Evolutionary conservation across 2,888 invertebrate species (phyloP), one percentile per base, ranked within the genome.

Genomic region (Blera fallax): DNA sequence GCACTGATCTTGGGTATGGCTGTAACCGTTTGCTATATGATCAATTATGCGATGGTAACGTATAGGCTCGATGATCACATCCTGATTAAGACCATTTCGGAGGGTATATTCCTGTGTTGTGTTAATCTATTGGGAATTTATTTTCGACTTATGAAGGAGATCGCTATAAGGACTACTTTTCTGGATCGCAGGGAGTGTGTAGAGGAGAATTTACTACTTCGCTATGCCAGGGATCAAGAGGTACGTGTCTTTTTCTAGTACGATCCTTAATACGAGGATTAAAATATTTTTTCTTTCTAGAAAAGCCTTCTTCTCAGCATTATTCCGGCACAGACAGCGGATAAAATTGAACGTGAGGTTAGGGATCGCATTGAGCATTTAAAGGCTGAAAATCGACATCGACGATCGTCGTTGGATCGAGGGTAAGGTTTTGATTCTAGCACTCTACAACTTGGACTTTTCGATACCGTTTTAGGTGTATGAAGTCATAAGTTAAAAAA

Each of bases 191-290:
- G 98, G 82, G 96, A 96, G 43, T 97, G 96, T 89, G 96, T 98
- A 16, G 96, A 97, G 91, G 96, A 96, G 67, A 97, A 97, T 60
- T 93, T 96, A 54, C 94, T 96, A 88, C 92, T 97, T 21, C 95
- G 96, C 87, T 96, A 95, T 90, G 97, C 97, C 85, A 95, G 97
- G 90, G 95, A 96, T 88, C 97, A 97, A 93, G 97, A 97, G 94
- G 96, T 95, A 56, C 1, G 14, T 27, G 4, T 4, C 16, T 43
- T 32, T 50, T 40, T 64, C 29, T 18, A 16, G 18, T 67, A 24
- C 18, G 6, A 70, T 1, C 6, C 0, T 40, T 40, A 54, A 29
- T 21, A 58, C 14, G 58, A n/a, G 16, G 52, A 29, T 72, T 45
- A 14, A 4, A 10, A 70, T 60, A 34, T 1, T 16, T 70, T 56